Conservation (phyloP, 2,888 invertebrate species). For the Achlya flavicornis region DNA sequence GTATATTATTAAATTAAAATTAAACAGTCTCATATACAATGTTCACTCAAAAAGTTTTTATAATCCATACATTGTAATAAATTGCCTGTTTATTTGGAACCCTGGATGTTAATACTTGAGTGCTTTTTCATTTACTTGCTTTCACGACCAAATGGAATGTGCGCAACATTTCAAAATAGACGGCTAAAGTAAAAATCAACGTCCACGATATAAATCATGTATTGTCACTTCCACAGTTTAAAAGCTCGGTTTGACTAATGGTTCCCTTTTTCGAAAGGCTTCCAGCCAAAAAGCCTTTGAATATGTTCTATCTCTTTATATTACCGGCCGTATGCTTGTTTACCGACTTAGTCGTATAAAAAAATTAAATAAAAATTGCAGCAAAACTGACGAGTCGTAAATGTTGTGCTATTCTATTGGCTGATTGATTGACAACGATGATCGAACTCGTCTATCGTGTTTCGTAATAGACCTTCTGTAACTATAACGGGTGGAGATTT, state of each 20-base stretch:
- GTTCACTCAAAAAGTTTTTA: too few relatives aligned
- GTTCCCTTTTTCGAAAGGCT: conserved; percentile 48
- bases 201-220: conserved; percentile 61
- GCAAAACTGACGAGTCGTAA: too few relatives aligned
- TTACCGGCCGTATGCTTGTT: too few relatives aligned
- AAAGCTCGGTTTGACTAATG: conserved; percentile 66
- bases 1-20: too few relatives aligned
- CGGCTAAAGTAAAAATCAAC: conserved; percentile 54
- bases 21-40: too few relatives aligned
- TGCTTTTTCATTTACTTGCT: conserved; percentile 58
- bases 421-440: too few relatives aligned
- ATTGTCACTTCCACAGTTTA: conserved; percentile 67
- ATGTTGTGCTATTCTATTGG: too few relatives aligned
- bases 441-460: too few relatives aligned
- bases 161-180: conserved; percentile 63
- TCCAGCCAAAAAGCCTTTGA: conserved; percentile 47
- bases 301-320: conserved; percentile 40
- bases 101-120: conserved; percentile 47
- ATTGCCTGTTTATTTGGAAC: conserved; percentile 27
- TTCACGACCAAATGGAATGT: conserved; percentile 59
- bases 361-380: too few relatives aligned
- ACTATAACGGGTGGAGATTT: too few relatives aligned
- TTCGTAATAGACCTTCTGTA: too few relatives aligned
- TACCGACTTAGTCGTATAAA: too few relatives aligned
- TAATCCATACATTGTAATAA: not conserved